These are phyloP conservation scores for Chymomyza costata DNA, from an alignment of 1,140 invertebrate genomes.

Conservation along the genomic window DNA sequence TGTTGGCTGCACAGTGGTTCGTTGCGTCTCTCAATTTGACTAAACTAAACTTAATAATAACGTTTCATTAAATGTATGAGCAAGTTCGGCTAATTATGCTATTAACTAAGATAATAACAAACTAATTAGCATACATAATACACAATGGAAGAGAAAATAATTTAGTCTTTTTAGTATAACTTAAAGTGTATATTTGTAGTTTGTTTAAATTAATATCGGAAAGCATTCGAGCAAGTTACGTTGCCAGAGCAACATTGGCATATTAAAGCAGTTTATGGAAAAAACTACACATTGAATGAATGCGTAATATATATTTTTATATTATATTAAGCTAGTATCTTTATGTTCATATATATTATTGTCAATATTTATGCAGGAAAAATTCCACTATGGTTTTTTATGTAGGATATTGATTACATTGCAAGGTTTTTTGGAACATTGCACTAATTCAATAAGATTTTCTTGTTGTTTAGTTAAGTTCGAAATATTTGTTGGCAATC, in stretches of 20 bases:
- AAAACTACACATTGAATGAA: constrained; percentile 54
- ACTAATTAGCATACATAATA: constrained; percentile 37
- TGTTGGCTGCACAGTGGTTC: constrained; percentile 36
- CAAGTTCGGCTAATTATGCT: constrained; percentile 69
- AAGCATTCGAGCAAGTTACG: constrained; percentile 31
- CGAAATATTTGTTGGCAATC: constrained; percentile 50
- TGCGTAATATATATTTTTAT: constrained; percentile 14
- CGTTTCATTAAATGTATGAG: constrained; percentile 38
- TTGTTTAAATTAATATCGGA: constrained; percentile 61
- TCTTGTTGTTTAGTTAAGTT: constrained; percentile 33
- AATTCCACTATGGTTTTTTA: constrained; percentile 60
- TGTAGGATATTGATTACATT: constrained; percentile 24
- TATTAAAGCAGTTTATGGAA: constrained; percentile 28
- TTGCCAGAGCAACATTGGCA: constrained; percentile 12
- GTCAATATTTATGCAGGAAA: constrained; percentile 69
- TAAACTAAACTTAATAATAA: constrained; percentile 45
- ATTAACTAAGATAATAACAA: constrained; percentile 35
- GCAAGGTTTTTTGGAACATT: no score
- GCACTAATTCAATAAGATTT: constrained; percentile 18
- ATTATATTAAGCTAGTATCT: constrained; percentile 6
- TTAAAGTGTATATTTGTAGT: constrained; percentile 42
- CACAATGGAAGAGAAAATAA: constrained; percentile 68
- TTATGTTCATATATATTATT: constrained; percentile 67
- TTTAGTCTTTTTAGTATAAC: constrained; percentile 63
- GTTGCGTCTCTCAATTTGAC: constrained; percentile 40